Evolutionary conservation across 2,797 vertebrate genomes (phyloP).

Genomic region (Siniperca obscura): DNA sequence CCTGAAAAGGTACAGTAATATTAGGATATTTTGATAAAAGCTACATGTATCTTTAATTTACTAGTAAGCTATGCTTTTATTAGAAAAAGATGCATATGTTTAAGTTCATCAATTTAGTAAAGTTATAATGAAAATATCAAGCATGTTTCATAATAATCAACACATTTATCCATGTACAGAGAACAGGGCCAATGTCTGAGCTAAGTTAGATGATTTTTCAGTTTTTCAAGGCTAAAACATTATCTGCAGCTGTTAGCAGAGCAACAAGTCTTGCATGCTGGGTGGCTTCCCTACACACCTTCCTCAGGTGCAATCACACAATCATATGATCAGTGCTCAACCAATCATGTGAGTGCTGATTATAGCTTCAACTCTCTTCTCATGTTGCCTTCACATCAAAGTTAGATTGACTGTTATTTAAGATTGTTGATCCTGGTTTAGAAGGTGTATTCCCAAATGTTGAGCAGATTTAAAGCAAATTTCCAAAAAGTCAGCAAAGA

Average conservation of each 20-base stretch:
- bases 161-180: no score
- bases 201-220: neutral
- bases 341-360: neutral
- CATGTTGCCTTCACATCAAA: neutral
- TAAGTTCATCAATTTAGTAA: neutral
- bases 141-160: neutral
- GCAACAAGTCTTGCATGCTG: neutral
- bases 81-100: neutral
- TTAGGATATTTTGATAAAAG: neutral
- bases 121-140: neutral
- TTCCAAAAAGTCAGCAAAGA: neutral
- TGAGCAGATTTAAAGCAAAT: slow-evolving; percentile 3
- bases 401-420: neutral
- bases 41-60: neutral
- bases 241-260: neutral
- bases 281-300: neutral
- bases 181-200: no score
- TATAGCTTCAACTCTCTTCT: neutral
- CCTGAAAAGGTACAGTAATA: neutral
- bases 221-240: no score
- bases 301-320: neutral
- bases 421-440: neutral
- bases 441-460: neutral
- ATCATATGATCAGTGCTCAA: neutral
- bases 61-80: neutral